Evolutionary conservation across 2,888 invertebrate genomes (phyloP), one percentile per base, ranked within the genome.

Genomic region (Belgica antarctica): DNA sequence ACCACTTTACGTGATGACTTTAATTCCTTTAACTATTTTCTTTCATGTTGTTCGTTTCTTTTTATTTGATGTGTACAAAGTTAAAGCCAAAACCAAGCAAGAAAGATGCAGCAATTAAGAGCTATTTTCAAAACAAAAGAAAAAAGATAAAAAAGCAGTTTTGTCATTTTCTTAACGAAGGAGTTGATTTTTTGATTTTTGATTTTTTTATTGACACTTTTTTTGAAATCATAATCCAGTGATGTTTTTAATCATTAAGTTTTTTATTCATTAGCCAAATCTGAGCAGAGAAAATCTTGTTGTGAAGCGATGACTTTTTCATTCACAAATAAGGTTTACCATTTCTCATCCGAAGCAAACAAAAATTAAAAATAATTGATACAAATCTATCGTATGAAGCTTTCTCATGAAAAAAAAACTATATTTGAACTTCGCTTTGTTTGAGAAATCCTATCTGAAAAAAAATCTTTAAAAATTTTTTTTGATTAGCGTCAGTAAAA

Each of bases 11-110:
- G 25, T 61, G 27, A 28, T 27, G 34, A 31, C 34, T 52, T 52
- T 52, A 31, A 31, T 31, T 8, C 2, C 22, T 52, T 52, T 52
- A 41, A 46, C 46, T 46, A n/a, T 46, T 46, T 22, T 52, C 19
- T 17, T 63, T 17, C 17, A 68, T 68, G 68, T 68, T 68, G 68
- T 68, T 68, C 68, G 68, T 68, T n/a, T 68, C 57, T 19, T 59
- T 68, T 68, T 52, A 17, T 52, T 52, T 68, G 41, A 63, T 63
- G 68, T 68, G 68, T 68, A 66, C 47, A 41, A 17, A 5, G 22
- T 47, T n/a, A 47, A 47, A n/a, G n/a, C n/a, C n/a, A n/a, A n/a
- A n/a, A n/a, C 12, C 5, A 47, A 47, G 17, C 17, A 61, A 27
- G n/a, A 61, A 57, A 57, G 24, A 8, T 7, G 7, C 8, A 41